Evolutionary conservation across 2,888 invertebrate species (phyloP), one percentile per base, ranked within the genome.

Genomic region (Cybosia mesomella): DNA sequence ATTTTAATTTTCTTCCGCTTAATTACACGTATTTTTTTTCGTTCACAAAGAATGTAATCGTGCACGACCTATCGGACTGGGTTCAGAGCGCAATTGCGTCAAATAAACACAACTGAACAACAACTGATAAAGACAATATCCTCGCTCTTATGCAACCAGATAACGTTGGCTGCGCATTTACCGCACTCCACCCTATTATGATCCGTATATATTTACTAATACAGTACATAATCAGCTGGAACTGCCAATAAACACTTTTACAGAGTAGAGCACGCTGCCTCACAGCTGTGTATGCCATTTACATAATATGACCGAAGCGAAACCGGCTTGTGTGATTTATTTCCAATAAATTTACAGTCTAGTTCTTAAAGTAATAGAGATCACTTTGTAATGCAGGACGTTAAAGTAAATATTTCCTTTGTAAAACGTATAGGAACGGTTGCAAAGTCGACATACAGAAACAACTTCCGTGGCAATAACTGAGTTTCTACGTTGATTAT

Each of bases 111-210:
- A 73, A 65, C 67, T 74, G 76, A 80, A 85, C 82, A 82, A 81
- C 85, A 84, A 85, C 88, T 89, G 90, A 91, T 90, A 91, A 89
- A 88, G 86, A 90, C 90, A 90, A 91, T 89, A 84, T 87, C 88
- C 87, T 84, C 82, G 83, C 87, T 87, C 90, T 93, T 93, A 92
- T 91, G 92, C 91, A 93, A 93, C 87, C 74, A 85, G 90, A 92
- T 91, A 92, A 89, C 85, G 80, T 77, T 71, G 81, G 79, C 83
- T 91, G 89, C 90, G 90, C 89, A 90, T 85, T 89, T 86, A 83
- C 76, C 57, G 57, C 39, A 68, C 57, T 49, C 43, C 84, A 76
- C 57, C 34, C 82, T 55, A 89, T 74, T 83, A 75, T 84, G 67
- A 70, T 71, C 82, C 78, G 63, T 87, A 84, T 72, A 21, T 0